Conservation (phyloP, 2,888 invertebrate genomes). For the Muschampia plurimacula region DNA sequence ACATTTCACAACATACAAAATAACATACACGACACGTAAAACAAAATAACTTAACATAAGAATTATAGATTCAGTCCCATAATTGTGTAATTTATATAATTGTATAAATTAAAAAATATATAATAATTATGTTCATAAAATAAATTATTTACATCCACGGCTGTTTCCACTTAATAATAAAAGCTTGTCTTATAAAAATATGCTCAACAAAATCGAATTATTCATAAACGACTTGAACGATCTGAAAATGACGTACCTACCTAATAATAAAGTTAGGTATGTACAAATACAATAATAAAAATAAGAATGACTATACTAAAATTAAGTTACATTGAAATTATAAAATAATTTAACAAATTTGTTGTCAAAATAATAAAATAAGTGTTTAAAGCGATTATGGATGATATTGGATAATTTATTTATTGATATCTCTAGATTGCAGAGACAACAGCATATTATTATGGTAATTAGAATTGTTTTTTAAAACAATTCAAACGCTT, state of each 20-base stretch:
- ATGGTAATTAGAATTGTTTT: too few relatives aligned
- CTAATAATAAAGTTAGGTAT: slow-evolving; percentile 37
- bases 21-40: slow-evolving; percentile 46
- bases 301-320: slow-evolving; percentile 30
- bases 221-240: slow-evolving; percentile 27
- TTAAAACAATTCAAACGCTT: too few relatives aligned
- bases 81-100: slow-evolving; percentile 56
- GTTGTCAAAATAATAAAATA: slow-evolving; percentile 5
- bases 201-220: slow-evolving; percentile 46
- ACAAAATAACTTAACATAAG: slow-evolving; percentile 57
- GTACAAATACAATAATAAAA: slow-evolving; percentile 45
- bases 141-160: slow-evolving; percentile 50
- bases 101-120: slow-evolving; percentile 45
- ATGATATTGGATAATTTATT: too few relatives aligned
- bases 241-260: slow-evolving; percentile 13
- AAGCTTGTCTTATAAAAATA: slow-evolving; percentile 38
- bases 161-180: slow-evolving; percentile 38
- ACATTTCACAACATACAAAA: slow-evolving; percentile 43
- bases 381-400: slow-evolving; percentile 20
- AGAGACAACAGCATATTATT: too few relatives aligned
- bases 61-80: slow-evolving; percentile 66
- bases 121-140: slow-evolving; percentile 45
- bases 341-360: slow-evolving; percentile 32
- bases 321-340: slow-evolving; percentile 26
- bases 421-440: too few relatives aligned